Base-by-base conservation (phyloP, 2,113 vertebrate genomes). In the Cynopterus brachyotis region DNA sequence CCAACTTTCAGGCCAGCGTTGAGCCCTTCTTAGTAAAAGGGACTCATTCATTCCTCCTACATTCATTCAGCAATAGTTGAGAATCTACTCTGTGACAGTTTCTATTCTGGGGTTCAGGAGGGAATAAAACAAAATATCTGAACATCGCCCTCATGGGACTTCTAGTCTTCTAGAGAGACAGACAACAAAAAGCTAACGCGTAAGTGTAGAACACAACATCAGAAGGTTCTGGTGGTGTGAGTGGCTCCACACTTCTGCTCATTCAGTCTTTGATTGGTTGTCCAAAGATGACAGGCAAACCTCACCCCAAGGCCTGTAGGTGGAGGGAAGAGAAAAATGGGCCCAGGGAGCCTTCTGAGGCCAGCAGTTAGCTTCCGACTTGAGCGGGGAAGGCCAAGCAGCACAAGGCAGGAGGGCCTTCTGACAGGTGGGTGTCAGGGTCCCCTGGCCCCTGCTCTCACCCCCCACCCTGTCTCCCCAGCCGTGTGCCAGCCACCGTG, bases 401-500 rank as follows among this genome's bases (percentile, higher is more conserved):
- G 40, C 35, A 30, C 64, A 32, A 3, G 59, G 7, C 20, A 30
- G 72, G 66, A 64, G 24, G 59, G 22, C 57, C 32, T 40, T 47
- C 81, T 45, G 24, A 30, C 3, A 6, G 47, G 83, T 45, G 32
- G 35, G 17, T 4, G 24, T 50, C 5, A 4, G 37, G 28, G 50
- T 7, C 12, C 16, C 79, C n/a, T 6, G 26, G 30, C 9, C 16
- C 35, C 59, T 9, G 60, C 45, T 11, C 40, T 93, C 92, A 93
- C 30, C 42, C 30, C 11, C 66, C 53, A 86, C 13, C 45, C 75
- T 89, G n/a, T 97, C 96, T 95, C 98, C 59, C 8, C 98, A 99
- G 99, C 99, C 10, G 98, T 99, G 87, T 99, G 99, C 35, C 96
- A 98, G 90, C 99, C 99, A 0, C 98, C 98, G 0, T 99, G 99